phyloP scores from a whole-genome alignment of 2,888 invertebrate species.

The Diplolepis rosae region DNA sequence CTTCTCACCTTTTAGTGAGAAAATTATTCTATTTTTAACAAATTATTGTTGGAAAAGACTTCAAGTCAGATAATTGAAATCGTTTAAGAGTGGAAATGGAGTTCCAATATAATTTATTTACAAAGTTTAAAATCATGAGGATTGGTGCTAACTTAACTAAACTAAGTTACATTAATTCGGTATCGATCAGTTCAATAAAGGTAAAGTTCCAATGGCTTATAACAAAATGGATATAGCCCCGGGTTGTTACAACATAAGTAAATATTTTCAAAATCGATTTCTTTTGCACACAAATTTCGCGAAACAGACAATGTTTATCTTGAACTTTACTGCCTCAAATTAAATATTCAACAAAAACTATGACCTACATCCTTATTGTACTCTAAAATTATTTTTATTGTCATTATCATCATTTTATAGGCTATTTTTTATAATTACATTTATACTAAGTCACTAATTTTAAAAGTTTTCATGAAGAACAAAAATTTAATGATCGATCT shows the following conservation, averaged over 20 bases:
- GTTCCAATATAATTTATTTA: conserved; percentile 17
- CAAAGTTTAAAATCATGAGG: conserved; percentile 1
- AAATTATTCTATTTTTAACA: neutral
- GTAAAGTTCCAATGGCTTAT: neutral
- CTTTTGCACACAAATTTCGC: neutral
- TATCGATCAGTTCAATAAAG: neutral
- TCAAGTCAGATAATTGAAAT: conserved; percentile 18
- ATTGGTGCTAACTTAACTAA: neutral
- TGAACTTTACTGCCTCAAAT: neutral
- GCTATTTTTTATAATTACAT: too few species aligned
- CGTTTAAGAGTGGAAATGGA: neutral
- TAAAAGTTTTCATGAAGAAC: too few species aligned
- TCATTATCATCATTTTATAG: too few species aligned
- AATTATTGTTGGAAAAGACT: neutral
- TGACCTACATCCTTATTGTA: too few species aligned
- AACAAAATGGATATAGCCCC: neutral
- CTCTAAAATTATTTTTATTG: too few species aligned
- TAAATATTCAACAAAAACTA: too few species aligned
- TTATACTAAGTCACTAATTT: too few species aligned
- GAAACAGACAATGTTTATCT: neutral
- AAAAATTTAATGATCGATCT: too few species aligned
- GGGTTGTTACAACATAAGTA: neutral
- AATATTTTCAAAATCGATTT: neutral
- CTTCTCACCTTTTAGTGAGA: conserved; percentile 1
- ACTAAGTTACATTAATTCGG: neutral